These are phyloP conservation scores for Anthopleura sola DNA, from an alignment of 64 coral and sea anemone species.

Conservation along the genomic window DNA sequence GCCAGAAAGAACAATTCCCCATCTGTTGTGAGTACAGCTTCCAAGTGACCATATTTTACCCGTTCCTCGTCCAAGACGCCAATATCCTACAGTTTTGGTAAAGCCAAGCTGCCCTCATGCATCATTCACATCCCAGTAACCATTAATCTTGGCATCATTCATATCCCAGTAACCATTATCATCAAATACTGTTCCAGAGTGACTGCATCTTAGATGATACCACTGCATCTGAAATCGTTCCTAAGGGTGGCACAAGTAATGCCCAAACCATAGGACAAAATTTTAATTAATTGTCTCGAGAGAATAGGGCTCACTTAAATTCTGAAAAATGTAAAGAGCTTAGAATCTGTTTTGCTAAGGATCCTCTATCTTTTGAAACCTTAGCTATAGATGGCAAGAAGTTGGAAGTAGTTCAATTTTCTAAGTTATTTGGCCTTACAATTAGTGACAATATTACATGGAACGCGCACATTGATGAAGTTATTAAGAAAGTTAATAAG, in stretches of 20 bases:
- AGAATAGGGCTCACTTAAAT: conserved; percentile 36
- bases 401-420: conserved; percentile 4
- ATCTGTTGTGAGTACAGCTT: too few species aligned
- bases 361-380: not conserved
- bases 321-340: conserved; percentile 40
- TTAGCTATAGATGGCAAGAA: conserved; percentile 12
- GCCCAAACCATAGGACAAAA: conserved; percentile 18
- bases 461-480: conserved; percentile 13
- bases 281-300: conserved; percentile 15
- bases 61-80: too few species aligned
- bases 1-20: too few species aligned
- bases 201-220: conserved; percentile 42
- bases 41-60: too few species aligned
- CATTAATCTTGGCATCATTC: too few species aligned
- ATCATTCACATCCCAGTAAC: too few species aligned
- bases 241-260: conserved; percentile 11
- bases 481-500: conserved; percentile 47
- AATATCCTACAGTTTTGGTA: too few species aligned
- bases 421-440: conserved; percentile 24
- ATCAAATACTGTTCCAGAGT: too few species aligned
- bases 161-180: too few species aligned
- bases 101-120: too few species aligned
- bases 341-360: conserved; percentile 40
- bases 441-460: conserved; percentile 25
- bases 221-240: conserved; percentile 12